Conservation (phyloP, 1,140 invertebrate species). For the Sesamia nonagrioides region DNA sequence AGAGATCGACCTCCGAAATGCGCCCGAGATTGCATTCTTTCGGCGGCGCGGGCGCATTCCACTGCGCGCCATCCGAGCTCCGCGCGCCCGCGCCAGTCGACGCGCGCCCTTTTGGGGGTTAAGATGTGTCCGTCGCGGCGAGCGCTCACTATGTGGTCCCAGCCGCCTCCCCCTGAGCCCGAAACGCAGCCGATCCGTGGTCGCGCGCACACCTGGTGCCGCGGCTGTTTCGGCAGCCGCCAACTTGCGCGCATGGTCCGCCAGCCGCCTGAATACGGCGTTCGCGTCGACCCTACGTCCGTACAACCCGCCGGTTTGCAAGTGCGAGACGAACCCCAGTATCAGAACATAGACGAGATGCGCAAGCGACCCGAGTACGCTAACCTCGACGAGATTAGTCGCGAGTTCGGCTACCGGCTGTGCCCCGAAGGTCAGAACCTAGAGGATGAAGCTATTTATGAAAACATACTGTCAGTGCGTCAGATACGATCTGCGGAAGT, state of each 20-base stretch:
- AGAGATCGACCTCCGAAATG: conserved; percentile 87
- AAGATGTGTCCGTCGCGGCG: conserved; percentile 86
- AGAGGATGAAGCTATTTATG: conserved; percentile 85
- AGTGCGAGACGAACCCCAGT: conserved; percentile 79
- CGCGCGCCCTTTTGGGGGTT: conserved; percentile 87
- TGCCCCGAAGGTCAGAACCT: conserved; percentile 86
- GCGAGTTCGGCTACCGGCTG: conserved; percentile 83
- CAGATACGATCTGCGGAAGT: conserved; percentile 85
- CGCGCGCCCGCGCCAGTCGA: conserved; percentile 83
- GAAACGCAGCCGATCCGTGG: conserved; percentile 61
- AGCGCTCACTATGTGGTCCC: conserved; percentile 81
- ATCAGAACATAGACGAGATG: conserved; percentile 83
- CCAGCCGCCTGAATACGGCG: conserved; percentile 77
- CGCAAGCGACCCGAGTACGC: conserved; percentile 83
- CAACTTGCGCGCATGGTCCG: conserved; percentile 79
- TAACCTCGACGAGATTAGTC: conserved; percentile 84
- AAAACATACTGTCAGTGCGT: conserved; percentile 83
- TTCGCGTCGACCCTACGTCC: conserved; percentile 76
- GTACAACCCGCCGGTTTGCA: conserved; percentile 70
- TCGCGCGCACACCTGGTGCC: conserved; percentile 64
- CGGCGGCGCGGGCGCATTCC: conserved; percentile 86
- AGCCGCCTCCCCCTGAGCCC: conserved; percentile 79
- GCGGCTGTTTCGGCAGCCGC: conserved; percentile 67
- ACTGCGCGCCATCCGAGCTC: conserved; percentile 80
- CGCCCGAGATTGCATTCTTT: conserved; percentile 88